Conservation (phyloP, 2,113 vertebrate species). For the Myiopsitta monachus region DNA sequence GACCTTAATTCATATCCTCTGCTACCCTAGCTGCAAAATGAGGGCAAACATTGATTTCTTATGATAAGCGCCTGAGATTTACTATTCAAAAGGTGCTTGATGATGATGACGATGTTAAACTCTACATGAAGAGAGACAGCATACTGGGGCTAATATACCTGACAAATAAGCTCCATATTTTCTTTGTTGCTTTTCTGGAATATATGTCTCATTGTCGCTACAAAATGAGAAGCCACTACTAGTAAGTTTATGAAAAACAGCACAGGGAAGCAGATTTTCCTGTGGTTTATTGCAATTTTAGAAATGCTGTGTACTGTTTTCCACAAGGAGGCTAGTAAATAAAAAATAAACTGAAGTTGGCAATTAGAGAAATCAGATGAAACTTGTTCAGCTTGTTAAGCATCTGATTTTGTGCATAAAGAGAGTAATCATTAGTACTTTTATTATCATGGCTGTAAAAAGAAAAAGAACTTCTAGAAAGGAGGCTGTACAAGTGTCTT, state of each 20-base stretch:
- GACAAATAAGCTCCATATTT: neutral
- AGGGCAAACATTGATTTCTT: neutral
- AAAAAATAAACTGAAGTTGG: neutral
- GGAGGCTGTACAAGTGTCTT: neutral
- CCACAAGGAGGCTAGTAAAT: neutral
- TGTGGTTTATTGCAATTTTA: neutral
- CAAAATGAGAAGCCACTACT: neutral
- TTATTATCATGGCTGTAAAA: neutral
- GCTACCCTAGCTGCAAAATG: neutral
- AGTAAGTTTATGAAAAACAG: neutral
- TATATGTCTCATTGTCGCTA: neutral
- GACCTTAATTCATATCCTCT: neutral
- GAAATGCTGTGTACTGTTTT: neutral
- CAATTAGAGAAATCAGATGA: conserved; percentile 22
- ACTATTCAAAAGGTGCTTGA: neutral
- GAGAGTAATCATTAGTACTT: neutral
- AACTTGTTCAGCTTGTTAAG: conserved; percentile 36
- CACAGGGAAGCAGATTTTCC: neutral
- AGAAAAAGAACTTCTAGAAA: neutral
- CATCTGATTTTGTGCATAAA: conserved; percentile 26
- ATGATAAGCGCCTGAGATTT: neutral
- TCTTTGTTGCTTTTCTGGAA: neutral
- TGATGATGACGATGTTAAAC: neutral
- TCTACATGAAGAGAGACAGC: neutral
- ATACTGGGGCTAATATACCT: neutral